Conservation (phyloP, 2,888 invertebrate genomes). For the Trachelus troglodyta region DNA sequence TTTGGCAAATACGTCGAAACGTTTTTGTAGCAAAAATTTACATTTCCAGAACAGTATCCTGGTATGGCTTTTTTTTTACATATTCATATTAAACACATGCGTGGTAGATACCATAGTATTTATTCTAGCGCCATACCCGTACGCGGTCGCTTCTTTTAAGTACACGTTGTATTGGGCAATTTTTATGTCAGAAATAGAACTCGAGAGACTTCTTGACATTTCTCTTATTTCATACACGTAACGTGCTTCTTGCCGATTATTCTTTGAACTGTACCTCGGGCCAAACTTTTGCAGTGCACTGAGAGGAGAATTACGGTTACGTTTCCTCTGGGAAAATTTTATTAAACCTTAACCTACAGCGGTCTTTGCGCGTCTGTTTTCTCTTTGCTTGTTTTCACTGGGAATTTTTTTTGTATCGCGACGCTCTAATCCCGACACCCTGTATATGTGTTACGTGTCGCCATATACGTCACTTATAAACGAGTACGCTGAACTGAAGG, state of each 20-base stretch:
- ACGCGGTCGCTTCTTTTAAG: background rate
- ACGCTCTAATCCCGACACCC: too few relatives aligned
- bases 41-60: background rate
- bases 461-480: too few relatives aligned
- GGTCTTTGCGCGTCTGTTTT: too few relatives aligned
- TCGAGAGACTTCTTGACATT: background rate
- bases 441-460: too few relatives aligned
- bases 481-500: too few relatives aligned
- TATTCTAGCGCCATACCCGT: background rate
- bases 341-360: too few relatives aligned
- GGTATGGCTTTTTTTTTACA: background rate
- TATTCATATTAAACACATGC: background rate
- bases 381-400: too few relatives aligned
- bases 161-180: background rate
- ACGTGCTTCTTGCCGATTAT: background rate
- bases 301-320: background rate
- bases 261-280: background rate
- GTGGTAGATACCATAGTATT: background rate
- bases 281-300: background rate
- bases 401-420: too few relatives aligned
- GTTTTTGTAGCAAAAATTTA: background rate
- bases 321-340: background rate
- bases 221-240: background rate
- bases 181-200: background rate
- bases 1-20: background rate